These are phyloP conservation scores for Caenorhabditis sp. DNA, from an alignment of 2,888 invertebrate genomes.

Conservation along the genomic window DNA sequence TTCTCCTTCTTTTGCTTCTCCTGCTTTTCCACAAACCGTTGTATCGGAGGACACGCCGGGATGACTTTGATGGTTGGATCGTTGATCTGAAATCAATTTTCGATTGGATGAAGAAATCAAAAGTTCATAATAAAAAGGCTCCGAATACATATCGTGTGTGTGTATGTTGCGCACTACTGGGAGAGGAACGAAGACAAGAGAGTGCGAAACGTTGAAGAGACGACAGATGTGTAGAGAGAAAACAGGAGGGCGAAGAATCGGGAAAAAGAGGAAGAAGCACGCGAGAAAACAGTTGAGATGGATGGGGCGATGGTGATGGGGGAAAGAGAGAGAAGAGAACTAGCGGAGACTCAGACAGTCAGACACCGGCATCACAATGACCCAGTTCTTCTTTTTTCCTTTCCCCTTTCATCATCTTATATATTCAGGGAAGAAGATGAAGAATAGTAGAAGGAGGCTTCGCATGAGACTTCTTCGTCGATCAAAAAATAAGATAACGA, in stretches of 20 bases:
- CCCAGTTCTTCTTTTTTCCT: slow-evolving; percentile 46
- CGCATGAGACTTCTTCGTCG: not conserved
- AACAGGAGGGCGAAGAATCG: slow-evolving; percentile 20
- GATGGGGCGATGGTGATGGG: too few species aligned
- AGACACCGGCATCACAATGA: slow-evolving; percentile 24
- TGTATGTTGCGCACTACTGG: slow-evolving; percentile 1
- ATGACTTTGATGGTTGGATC: slow-evolving; percentile 77
- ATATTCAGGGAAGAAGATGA: slow-evolving; percentile 16
- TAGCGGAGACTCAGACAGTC: slow-evolving; percentile 4
- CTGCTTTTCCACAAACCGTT: slow-evolving; percentile 34
- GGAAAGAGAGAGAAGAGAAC: slow-evolving; percentile 7
- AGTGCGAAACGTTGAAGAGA: slow-evolving; percentile 15
- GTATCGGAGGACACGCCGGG: slow-evolving; percentile 70
- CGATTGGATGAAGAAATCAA: slow-evolving; percentile 6
- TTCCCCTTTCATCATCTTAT: slow-evolving; percentile 26
- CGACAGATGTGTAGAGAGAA: not conserved
- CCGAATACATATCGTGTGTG: not conserved
- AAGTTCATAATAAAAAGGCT: slow-evolving; percentile 8
- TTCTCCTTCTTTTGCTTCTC: slow-evolving; percentile 37
- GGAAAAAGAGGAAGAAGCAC: slow-evolving; percentile 4
- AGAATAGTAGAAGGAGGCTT: not conserved
- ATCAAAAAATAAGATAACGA: slow-evolving; percentile 14
- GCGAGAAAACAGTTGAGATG: slow-evolving; percentile 22
- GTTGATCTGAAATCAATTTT: slow-evolving; percentile 60
- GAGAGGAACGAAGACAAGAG: slow-evolving; percentile 6